Conservation (phyloP, 2,888 invertebrate species). For the Allacma fusca region DNA sequence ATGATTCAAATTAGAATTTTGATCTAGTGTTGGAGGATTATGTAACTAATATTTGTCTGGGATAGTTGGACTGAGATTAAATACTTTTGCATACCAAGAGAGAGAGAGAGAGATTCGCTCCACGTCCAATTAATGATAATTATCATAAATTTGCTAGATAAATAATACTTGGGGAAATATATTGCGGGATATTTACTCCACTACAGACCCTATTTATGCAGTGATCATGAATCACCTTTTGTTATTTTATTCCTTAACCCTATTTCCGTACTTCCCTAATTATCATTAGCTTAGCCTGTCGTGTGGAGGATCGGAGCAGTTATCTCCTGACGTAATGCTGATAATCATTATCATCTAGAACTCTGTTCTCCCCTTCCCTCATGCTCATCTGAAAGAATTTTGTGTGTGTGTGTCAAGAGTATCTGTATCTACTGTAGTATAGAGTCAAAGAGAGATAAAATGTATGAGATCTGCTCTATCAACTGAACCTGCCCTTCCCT, state of each 20-base stretch:
- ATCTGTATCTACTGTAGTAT: too few species aligned
- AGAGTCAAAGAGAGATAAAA: too few species aligned
- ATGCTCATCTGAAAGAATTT: too few species aligned
- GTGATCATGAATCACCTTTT: background rate
- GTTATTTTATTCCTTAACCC: background rate
- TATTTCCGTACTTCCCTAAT: background rate
- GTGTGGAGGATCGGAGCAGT: too few species aligned
- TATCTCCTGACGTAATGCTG: too few species aligned
- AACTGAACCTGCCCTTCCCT: background rate
- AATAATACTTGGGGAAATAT: too few species aligned
- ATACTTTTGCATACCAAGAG: background rate
- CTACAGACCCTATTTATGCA: background rate
- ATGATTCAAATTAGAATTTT: background rate
- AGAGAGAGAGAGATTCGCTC: background rate
- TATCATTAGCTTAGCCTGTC: too few species aligned
- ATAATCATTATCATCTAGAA: too few species aligned
- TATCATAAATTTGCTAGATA: background rate
- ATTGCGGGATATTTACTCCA: too few species aligned
- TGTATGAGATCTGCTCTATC: background rate
- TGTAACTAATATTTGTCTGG: background rate
- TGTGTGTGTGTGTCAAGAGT: too few species aligned
- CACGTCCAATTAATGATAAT: slow-evolving; percentile 6
- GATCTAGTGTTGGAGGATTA: background rate
- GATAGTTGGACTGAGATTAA: background rate
- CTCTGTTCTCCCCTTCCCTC: too few species aligned